Evolutionary conservation across 2,888 invertebrate genomes (phyloP), one percentile per base, ranked within the genome.

Genomic region (Leptinotarsa juncta): DNA sequence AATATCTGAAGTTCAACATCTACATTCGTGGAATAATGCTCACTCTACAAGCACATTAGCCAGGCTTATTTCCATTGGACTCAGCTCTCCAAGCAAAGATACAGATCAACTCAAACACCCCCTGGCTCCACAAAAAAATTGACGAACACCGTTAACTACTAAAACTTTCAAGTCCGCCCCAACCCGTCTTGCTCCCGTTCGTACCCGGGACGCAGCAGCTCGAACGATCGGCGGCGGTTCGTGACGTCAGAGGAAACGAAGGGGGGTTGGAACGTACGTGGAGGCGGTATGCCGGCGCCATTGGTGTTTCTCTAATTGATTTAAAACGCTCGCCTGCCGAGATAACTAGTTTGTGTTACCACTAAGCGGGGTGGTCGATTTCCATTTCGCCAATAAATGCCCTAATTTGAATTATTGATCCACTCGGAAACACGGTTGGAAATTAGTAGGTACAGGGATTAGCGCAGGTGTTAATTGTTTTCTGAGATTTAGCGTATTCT

Each of bases 241-340:
- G 79, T 84, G 84, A 84, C 84, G 84, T 82, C 81, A 83, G 72
- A 72, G 77, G 69, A 69, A 77, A 74, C 48, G 70, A 68, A 72
- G 73, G 70, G 73, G 77, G 72, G 50, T 78, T 60, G 65, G 68
- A 75, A 74, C 76, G 82, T 81, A 80, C 76, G 78, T 65, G 80
- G 77, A 78, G 82, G 83, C 78, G 82, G 79, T 77, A 77, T 71
- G 55, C 72, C 72, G 77, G 70, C 76, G 80, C 81, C 80, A 81
- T 81, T 82, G 80, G 80, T 81, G 78, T 76, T 74, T 73, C 75
- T 76, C 79, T 80, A 83, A 83, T 83, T 83, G 81, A 83, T 83
- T 80, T 80, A 80, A 81, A 81, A 81, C 81, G 75, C 81, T 79
- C 32, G 48, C 62, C 65, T 67, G 65, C 70, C 69, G 60, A 71